phyloP scores from a whole-genome alignment of 2,888 invertebrate genomes.

The Lydus trimaculatus region DNA sequence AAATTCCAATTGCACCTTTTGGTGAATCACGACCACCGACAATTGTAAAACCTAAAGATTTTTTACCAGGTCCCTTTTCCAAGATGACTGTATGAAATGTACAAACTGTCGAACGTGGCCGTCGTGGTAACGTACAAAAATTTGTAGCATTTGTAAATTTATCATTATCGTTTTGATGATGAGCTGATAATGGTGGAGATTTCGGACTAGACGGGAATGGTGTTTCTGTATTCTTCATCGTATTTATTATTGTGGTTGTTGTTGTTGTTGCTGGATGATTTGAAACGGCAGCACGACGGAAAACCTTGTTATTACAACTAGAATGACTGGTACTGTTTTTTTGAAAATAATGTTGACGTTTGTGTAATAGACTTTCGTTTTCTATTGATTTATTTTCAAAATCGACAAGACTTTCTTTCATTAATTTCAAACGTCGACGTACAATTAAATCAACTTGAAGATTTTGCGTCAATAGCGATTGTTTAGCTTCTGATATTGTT shows the following conservation, averaged over 20 bases:
- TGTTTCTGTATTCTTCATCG: slow-evolving; percentile 51
- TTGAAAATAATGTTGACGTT: slow-evolving; percentile 66
- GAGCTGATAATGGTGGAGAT: not conserved
- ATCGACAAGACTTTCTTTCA: slow-evolving; percentile 76
- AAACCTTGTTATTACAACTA: slow-evolving; percentile 64
- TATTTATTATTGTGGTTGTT: slow-evolving; percentile 42
- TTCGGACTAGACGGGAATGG: slow-evolving; percentile 35
- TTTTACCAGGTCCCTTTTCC: slow-evolving; percentile 83
- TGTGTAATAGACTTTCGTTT: slow-evolving; percentile 49
- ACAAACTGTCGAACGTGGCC: slow-evolving; percentile 73
- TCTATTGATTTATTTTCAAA: slow-evolving; percentile 63
- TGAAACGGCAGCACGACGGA: slow-evolving; percentile 22
- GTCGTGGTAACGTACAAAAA: slow-evolving; percentile 77
- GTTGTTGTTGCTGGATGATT: slow-evolving; percentile 8
- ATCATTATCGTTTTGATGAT: slow-evolving; percentile 17
- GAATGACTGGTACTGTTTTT: slow-evolving; percentile 68
- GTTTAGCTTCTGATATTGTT: slow-evolving; percentile 72
- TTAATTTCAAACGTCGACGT: slow-evolving; percentile 60
- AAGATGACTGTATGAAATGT: slow-evolving; percentile 77
- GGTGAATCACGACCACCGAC: slow-evolving; percentile 88
- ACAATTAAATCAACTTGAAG: slow-evolving; percentile 73
- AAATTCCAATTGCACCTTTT: slow-evolving; percentile 84
- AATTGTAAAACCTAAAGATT: slow-evolving; percentile 88
- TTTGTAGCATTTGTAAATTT: slow-evolving; percentile 57
- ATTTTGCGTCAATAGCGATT: slow-evolving; percentile 69